Evolutionary conservation across 1,140 invertebrate species (phyloP).

Genomic region (Dreissena rostriformis): DNA sequence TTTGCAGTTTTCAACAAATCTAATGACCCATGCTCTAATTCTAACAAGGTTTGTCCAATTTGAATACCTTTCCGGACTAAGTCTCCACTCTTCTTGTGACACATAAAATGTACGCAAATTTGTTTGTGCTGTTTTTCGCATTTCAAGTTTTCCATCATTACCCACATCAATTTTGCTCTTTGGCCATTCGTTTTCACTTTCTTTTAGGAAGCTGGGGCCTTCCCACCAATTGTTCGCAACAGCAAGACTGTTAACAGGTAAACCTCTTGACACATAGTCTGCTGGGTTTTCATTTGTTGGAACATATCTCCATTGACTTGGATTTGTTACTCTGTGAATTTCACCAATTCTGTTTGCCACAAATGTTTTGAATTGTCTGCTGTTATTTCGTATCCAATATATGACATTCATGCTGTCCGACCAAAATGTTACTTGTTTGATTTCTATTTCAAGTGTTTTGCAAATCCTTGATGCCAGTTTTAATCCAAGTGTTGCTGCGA

Average conservation of each 20-base stretch:
- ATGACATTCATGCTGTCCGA: background rate
- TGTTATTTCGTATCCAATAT: too few relatives aligned
- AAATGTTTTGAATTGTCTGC: conserved; percentile 28
- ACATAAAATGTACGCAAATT: background rate
- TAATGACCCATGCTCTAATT: conserved; percentile 22
- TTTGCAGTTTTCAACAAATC: background rate
- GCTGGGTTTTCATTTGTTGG: background rate
- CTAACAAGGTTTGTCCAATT: conserved; percentile 5
- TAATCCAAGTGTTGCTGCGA: background rate
- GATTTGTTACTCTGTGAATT: conserved; percentile 15
- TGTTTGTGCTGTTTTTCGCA: background rate
- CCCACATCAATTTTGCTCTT: background rate
- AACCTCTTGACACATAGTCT: background rate
- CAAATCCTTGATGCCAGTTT: background rate
- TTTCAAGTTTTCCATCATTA: background rate
- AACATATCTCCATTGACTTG: background rate
- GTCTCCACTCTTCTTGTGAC: background rate
- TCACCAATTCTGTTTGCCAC: conserved; percentile 32
- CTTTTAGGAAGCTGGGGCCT: too few relatives aligned
- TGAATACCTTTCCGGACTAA: conserved; percentile 2
- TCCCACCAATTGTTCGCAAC: too few relatives aligned
- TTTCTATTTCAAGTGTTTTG: background rate
- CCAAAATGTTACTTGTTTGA: conserved; percentile 34
- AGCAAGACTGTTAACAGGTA: background rate
- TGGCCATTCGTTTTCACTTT: background rate